Base-by-base conservation (phyloP, 2,888 invertebrate genomes). In the Plagodis dolabraria region DNA sequence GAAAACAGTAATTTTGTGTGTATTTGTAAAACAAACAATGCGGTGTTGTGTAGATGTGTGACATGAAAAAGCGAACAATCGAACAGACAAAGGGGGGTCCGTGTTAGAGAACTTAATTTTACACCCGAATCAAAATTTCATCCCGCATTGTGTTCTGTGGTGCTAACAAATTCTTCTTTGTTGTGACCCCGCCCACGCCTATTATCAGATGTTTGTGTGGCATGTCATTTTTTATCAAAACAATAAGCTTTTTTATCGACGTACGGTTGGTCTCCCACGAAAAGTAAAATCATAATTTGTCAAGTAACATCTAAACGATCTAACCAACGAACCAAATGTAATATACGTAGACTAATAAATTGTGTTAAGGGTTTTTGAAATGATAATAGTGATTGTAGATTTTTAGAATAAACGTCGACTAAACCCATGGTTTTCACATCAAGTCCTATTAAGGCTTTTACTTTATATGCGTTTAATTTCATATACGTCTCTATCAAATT, bases 181-280 rank as follows among this genome's bases (percentile, higher is more conserved):
- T 91, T 89, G 68, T 57, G 57, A 79, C 85, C 74, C 89, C 90
- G 86, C 92, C 92, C 79, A 91, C 92, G 80, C 77, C 80, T 83
- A 92, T 92, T 92, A 90, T 92, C 92, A 87, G 89, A 92, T 90
- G 80, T 82, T 84, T 86, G 81, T 78, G 74, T 86, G 87, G 86
- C 88, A 82, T 86, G 87, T 91, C 86, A 91, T 92, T 92, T 92
- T 92, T 92, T 92, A 92, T 87, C 88, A 92, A 92, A 92, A 92
- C 91, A 92, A 92, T 90, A 87, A 86, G 77, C 55, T 82, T 90
- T 87, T 86, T 85, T 80, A 75, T 71, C 67, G 53, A 71, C 69
- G 68, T 68, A 73, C 71, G 77, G 71, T 64, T 72, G 74, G 64
- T 82, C 82, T 82, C 83, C 79, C 83, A 79, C 77, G 80, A 66